Percentiles rank a stretch among this genome's conserved stretches.
These are phyloP conservation scores for Xenus cinereus DNA, from an alignment of 2,113 vertebrate species.

Conservation along the genomic window DNA sequence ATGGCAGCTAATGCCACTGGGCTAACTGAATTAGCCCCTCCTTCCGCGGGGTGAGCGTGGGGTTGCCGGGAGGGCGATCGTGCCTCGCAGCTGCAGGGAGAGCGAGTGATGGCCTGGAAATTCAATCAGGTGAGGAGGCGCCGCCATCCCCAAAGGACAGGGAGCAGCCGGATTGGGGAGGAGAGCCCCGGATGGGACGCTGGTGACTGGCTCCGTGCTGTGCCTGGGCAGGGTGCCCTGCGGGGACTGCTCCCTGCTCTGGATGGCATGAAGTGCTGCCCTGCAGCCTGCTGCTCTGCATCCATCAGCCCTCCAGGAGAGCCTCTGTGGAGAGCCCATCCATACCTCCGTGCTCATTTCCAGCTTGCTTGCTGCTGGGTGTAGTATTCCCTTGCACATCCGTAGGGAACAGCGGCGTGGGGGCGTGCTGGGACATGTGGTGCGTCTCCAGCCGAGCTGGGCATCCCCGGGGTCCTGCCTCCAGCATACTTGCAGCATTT, in stretches of 20 bases:
- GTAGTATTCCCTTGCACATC: neutral
- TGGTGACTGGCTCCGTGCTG: neutral
- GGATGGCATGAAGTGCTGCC: neutral
- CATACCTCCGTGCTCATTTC: neutral
- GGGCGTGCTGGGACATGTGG: neutral
- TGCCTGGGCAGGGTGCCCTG: neutral
- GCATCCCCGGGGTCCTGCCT: neutral
- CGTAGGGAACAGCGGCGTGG: rapidly evolving
- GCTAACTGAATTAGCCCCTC: conserved; percentile 91
- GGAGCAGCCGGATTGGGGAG: conserved; percentile 10
- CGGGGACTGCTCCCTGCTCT: neutral
- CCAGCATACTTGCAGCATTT: neutral
- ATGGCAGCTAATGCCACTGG: conserved; percentile 82
- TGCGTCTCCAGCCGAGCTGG: neutral
- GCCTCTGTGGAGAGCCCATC: neutral
- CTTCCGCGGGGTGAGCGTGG: conserved; percentile 78
- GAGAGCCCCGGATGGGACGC: neutral
- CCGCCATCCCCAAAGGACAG: conserved; percentile 49
- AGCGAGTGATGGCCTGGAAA: conserved; percentile 75
- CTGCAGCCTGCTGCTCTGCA: neutral
- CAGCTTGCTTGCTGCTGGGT: neutral
- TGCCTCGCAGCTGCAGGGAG: conserved; percentile 80
- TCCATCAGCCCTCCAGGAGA: neutral
- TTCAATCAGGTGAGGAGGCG: conserved; percentile 80
- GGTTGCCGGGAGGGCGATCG: conserved; percentile 83